A percentile compares a stretch with the other conserved stretches of the same genome.
These are phyloP conservation scores for Drosophila pallidifrons DNA, from an alignment of 1,140 invertebrate genomes.

Conservation along the genomic window DNA sequence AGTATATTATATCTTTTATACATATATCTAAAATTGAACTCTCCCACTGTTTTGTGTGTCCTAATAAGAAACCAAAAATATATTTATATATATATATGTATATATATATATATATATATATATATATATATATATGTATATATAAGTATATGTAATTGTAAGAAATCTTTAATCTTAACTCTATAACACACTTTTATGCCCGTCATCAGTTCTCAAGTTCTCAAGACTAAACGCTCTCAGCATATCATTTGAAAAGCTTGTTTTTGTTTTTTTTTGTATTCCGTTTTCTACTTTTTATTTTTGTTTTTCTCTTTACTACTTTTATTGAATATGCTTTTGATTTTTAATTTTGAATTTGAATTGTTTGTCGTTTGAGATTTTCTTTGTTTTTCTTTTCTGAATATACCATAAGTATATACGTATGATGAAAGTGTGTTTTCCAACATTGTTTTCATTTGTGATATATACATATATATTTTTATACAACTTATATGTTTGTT, in stretches of 20 bases:
- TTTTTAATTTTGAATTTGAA: neutral
- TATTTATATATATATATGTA: no score
- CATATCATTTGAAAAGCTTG: slow-evolving; percentile 26
- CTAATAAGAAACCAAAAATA: slow-evolving; percentile 6
- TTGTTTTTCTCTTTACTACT: neutral
- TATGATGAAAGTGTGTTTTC: slow-evolving; percentile 14
- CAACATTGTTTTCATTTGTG: slow-evolving; percentile 40
- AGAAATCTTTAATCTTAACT: slow-evolving; percentile 13
- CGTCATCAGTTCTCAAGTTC: slow-evolving; percentile 40
- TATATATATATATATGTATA: no score
- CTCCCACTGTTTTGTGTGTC: slow-evolving; percentile 45
- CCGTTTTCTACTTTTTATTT: neutral
- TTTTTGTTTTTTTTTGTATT: neutral
- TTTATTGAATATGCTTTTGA: neutral
- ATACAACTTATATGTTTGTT: slow-evolving; percentile 52
- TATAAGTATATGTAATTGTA: no score
- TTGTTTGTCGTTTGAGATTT: slow-evolving; percentile 5
- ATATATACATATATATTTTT: slow-evolving; percentile 33
- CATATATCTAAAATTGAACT: slow-evolving; percentile 23
- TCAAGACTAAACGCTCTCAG: slow-evolving; percentile 18
- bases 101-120: no score
- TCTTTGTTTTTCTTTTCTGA: neutral
- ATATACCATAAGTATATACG: slow-evolving; percentile 28
- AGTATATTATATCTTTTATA: slow-evolving; percentile 33
- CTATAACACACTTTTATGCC: slow-evolving; percentile 42